Evolutionary conservation across 2,888 invertebrate genomes (phyloP), one percentile per base, ranked within the genome.

Genomic region (Ectobius pallidus): DNA sequence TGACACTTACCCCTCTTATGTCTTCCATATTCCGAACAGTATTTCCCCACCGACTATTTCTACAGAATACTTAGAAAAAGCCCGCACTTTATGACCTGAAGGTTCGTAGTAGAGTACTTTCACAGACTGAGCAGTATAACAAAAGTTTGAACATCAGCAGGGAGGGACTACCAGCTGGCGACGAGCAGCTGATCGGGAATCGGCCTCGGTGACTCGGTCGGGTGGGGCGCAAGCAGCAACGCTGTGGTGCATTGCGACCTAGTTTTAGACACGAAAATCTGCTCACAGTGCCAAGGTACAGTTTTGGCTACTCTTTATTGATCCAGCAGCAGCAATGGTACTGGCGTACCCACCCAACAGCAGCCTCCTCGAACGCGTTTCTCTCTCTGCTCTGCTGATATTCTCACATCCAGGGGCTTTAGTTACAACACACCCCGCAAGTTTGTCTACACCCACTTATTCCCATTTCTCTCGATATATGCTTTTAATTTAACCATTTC

Each of bases 231-330:
- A 7, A 16, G 49, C 44, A 16, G 46, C 9, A 25, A 42, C 18
- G 44, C 71, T n/a, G 46, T 67, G 65, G 55, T 58, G 67, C 67
- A 71, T 71, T 67, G 65, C 67, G 67, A 71, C 71, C 71, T 55
- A 71, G 71, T 71, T 71, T 71, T 62, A 42, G 27, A 58, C 58
- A 30, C 27, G 58, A 30, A 58, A 30, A 30, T 58, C 30, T 58
- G 58, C 58, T 58, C 16, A 11, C 58, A 58, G 58, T 58, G 58
- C 58, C 58, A 58, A 58, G 58, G 58, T 58, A 58, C 58, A 58
- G 58, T 58, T 58, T 58, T 58, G 58, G 58, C 58, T 58, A 58
- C 58, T 58, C 58, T 58, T 58, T 58, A 58, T 58, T 58, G 58
- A 58, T 58, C 58, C 30, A 1, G 32, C 58, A 58, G 34, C 11